Base-by-base conservation (phyloP, 1,140 invertebrate species). In the Pomacea maculata region DNA sequence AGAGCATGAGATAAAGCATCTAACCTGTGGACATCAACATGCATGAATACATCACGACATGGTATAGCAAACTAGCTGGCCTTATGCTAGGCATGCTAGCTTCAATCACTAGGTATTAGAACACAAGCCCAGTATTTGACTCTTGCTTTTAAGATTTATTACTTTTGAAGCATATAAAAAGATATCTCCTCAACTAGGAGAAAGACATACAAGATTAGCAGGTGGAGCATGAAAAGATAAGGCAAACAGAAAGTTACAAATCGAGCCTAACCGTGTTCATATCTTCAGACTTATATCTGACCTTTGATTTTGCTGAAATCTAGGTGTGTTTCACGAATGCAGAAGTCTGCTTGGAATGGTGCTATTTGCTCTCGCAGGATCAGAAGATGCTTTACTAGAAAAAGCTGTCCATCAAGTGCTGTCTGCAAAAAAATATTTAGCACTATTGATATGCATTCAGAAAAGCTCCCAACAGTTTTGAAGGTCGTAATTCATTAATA, bases 321-420 rank as follows among this genome's bases (percentile, higher is more conserved):
- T 80, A 99, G 90, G 72, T 94, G 94, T 0, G 96, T 97, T 92
- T 99, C 97, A 90, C 96, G 96, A 0, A 98, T 94, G 0, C 96
- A 95, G 87, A 98, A 98, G 87, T 99, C 97, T 0, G 98, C 96
- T 92, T 99, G 97, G 90, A 99, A 99, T 0, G 98, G 98, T 1
- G 97, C 97, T 64, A 99, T 99, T 92, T 99, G 98, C 89, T 99
- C 98, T 34, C 98, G 91, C 0, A 99, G 91, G 75, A 99, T 99
- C 7, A 99, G 92, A 68, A 99, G 92, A 93, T 99, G 98, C 92
- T 99, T 99, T 61, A 99, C 97, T 91, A 99, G 95, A 92, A 99
- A 99, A 12, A 99, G 92, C 88, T 97, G 95, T 0, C 96, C 97
- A 92, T 99, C 98, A n/a, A 98, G 92, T 11, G 93, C 77, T 29